phyloP scores from a whole-genome alignment of 2,888 invertebrate species.

The Petrolisthes cinctipes region DNA sequence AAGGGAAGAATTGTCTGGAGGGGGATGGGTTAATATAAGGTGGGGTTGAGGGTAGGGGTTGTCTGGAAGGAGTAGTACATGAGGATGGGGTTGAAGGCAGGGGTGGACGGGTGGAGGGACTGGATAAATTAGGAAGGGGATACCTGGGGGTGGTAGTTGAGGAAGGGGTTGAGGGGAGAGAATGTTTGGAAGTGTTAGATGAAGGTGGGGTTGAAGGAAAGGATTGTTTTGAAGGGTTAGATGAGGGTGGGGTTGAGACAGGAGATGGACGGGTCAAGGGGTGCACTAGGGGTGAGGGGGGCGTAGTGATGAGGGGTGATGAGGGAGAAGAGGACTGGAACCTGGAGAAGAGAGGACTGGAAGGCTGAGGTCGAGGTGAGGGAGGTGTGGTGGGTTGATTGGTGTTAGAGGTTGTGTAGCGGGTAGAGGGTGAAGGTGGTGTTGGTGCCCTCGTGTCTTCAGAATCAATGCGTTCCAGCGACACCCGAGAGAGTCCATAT shows the following conservation, averaged over 20 bases:
- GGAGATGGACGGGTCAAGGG: not conserved
- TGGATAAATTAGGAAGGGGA: not conserved
- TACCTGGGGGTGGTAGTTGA: not conserved
- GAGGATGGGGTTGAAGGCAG: not conserved
- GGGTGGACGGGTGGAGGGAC: not conserved
- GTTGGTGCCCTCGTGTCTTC: constrained; percentile 19
- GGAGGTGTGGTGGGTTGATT: constrained; percentile 1
- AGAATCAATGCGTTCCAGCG: constrained; percentile 51
- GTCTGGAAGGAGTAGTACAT: not conserved
- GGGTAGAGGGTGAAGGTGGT: not conserved
- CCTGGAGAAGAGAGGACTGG: not conserved
- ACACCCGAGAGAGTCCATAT: constrained; percentile 42
- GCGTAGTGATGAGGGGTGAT: not conserved
- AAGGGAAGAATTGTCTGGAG: too few species aligned
- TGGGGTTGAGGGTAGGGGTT: not conserved
- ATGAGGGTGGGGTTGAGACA: not conserved
- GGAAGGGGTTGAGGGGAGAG: not conserved
- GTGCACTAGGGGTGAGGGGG: not conserved
- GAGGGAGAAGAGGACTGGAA: not conserved
- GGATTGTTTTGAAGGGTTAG: not conserved
- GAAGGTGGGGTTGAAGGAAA: not conserved
- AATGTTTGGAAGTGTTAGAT: not conserved
- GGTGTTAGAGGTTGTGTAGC: not conserved
- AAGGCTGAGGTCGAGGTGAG: not conserved
- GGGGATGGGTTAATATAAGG: not conserved